phyloP scores from a whole-genome alignment of 2,888 invertebrate species.

The Ormyrus pomaceus region DNA sequence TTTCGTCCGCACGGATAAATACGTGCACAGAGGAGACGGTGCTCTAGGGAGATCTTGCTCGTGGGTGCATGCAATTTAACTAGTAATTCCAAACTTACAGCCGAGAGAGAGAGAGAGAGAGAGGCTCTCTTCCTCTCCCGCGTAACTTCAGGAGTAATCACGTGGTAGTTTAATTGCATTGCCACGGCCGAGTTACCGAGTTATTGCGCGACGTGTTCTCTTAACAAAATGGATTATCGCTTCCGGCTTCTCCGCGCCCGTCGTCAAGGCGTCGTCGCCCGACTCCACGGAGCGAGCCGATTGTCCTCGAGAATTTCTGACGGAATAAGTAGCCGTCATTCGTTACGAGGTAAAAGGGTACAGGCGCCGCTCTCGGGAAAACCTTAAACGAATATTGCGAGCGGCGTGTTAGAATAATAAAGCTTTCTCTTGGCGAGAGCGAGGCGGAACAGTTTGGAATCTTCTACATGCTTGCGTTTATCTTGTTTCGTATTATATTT shows the following conservation, averaged over 20 bases:
- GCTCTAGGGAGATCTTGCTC: conserved; percentile 56
- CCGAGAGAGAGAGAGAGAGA: conserved; percentile 59
- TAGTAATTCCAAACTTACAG: conserved; percentile 75
- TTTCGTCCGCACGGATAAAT: conserved; percentile 69
- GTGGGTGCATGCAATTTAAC: conserved; percentile 74
- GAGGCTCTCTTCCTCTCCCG: conserved; percentile 4
- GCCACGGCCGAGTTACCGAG: conserved; percentile 69
- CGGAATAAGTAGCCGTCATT: neutral
- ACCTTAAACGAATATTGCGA: no score
- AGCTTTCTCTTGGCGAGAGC: no score
- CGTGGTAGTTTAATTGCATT: conserved; percentile 74
- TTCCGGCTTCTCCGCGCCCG: conserved; percentile 32
- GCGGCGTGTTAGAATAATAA: no score
- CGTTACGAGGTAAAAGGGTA: no score
- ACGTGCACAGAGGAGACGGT: conserved; percentile 67
- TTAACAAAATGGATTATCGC: conserved; percentile 54
- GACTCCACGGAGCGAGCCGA: neutral
- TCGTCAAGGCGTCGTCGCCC: conserved; percentile 9
- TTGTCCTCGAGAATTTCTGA: conserved; percentile 26
- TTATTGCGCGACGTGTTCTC: conserved; percentile 66
- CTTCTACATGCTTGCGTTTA: no score
- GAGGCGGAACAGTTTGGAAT: no score
- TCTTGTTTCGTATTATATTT: no score
- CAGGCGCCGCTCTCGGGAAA: no score
- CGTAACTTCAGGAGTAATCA: conserved; percentile 65